phyloP scores from a whole-genome alignment of 2,113 vertebrate species.

The Sprattus sprattus region DNA sequence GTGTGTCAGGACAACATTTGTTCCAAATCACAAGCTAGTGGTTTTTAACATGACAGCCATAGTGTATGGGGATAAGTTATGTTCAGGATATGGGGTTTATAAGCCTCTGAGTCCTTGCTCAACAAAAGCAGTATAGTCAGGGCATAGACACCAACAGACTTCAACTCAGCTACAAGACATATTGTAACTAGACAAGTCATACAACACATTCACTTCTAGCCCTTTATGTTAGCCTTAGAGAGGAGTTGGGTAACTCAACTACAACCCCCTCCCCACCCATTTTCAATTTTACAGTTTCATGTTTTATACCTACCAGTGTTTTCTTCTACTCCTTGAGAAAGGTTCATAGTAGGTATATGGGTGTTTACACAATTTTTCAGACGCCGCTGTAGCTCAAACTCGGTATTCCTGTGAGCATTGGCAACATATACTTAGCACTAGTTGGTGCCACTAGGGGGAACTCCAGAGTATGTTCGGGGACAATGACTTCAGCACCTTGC shows the following conservation, averaged over 20 bases:
- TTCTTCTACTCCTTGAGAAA: background rate
- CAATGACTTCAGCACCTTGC: too few relatives aligned
- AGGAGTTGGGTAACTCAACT: background rate
- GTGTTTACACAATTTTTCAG: background rate
- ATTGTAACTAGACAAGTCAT: background rate
- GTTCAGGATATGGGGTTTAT: background rate
- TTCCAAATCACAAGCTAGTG: background rate
- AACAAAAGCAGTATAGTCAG: background rate
- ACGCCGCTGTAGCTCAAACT: too few relatives aligned
- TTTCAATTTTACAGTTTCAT: background rate
- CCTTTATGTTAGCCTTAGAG: background rate
- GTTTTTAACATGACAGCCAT: background rate
- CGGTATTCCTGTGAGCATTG: too few relatives aligned
- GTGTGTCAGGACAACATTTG: background rate
- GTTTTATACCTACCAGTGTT: background rate
- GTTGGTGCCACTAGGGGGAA: too few relatives aligned
- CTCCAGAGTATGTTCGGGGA: too few relatives aligned
- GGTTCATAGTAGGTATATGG: background rate
- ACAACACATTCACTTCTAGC: background rate
- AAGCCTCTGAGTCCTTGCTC: background rate
- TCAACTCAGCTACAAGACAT: background rate
- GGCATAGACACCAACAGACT: background rate
- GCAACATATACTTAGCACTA: too few relatives aligned
- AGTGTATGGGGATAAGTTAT: background rate
- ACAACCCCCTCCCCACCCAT: background rate